Evolutionary conservation across 2,888 invertebrate species (phyloP).

Genomic region (Lasioglossum pauxillum): DNA sequence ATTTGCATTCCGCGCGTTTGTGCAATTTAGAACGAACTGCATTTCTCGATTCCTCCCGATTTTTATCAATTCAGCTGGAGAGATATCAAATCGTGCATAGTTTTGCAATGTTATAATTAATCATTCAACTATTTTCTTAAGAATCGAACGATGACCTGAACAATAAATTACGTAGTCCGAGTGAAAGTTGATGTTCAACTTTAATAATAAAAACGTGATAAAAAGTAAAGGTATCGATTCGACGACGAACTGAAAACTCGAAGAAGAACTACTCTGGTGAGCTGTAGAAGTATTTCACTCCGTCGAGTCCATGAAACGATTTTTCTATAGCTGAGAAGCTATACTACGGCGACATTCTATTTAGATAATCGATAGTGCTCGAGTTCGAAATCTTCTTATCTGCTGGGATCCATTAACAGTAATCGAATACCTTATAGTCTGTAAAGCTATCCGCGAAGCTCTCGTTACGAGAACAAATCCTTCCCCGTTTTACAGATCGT

Average conservation of each 20-base stretch:
- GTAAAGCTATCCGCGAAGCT: conserved; percentile 35
- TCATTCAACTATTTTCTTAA: too few species aligned
- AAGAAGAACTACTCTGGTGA: background rate
- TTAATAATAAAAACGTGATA: too few species aligned
- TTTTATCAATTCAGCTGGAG: background rate
- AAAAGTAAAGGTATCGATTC: background rate
- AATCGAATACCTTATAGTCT: conserved; percentile 37
- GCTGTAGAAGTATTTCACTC: background rate
- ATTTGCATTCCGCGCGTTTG: too few species aligned
- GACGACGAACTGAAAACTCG: background rate
- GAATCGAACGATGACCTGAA: background rate
- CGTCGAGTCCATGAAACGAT: background rate
- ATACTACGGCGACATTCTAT: background rate
- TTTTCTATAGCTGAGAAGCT: too few species aligned
- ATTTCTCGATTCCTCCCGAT: background rate
- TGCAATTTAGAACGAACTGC: background rate
- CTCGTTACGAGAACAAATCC: conserved; percentile 52
- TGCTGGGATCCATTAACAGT: conserved; percentile 36
- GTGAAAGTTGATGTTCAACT: background rate
- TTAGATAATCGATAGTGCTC: conserved; percentile 9
- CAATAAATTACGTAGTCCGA: background rate
- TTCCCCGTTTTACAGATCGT: conserved; percentile 11
- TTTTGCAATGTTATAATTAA: background rate
- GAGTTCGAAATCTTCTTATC: conserved; percentile 23
- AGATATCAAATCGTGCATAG: background rate